Evolutionary conservation across 2,888 invertebrate genomes (phyloP), one percentile per base, ranked within the genome.

Genomic region (Sericinus montela): DNA sequence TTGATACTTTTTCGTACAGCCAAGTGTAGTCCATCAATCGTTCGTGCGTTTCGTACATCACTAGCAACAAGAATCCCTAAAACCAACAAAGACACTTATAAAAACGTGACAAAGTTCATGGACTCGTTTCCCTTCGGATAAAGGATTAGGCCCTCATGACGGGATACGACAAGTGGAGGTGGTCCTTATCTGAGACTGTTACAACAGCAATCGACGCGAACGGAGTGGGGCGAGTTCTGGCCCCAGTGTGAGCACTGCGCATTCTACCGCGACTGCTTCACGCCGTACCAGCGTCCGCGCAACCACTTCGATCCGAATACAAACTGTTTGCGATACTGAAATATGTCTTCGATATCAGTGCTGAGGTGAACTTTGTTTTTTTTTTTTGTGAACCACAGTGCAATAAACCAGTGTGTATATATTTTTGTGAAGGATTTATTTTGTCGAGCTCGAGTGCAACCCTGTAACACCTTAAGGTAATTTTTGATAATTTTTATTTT

Each of bases 111-210:
- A 74, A 77, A 32, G 37, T 80, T 80, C 75, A 74, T 78, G 78
- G 78, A 76, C 77, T 75, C 69, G 60, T 66, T 59, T 66, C 61
- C 53, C 54, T 55, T 50, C 53, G 54, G 58, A 55, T 62, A 75
- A 78, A 79, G 78, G 78, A 80, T 82, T 80, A 78, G 78, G 72
- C 76, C 63, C 73, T 72, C 75, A 59, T 72, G 67, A 74, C 79
- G 77, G 81, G 82, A 77, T 70, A 72, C 70, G 70, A 62, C 61
- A 62, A 69, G 67, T 68, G 66, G 73, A 67, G 70, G 68, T 70
- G 72, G 76, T 76, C 81, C 82, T 84, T 84, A 85, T 85, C 85
- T 79, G 65, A 61, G 70, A 66, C 68, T 59, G 73, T 78, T 80
- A 73, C 72, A 64, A 76, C 78, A 77, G 72, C 66, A 55, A 45